These are phyloP conservation scores for Zhuqinia jingwanae DNA, from an alignment of 2,888 invertebrate genomes.

Conservation along the genomic window DNA sequence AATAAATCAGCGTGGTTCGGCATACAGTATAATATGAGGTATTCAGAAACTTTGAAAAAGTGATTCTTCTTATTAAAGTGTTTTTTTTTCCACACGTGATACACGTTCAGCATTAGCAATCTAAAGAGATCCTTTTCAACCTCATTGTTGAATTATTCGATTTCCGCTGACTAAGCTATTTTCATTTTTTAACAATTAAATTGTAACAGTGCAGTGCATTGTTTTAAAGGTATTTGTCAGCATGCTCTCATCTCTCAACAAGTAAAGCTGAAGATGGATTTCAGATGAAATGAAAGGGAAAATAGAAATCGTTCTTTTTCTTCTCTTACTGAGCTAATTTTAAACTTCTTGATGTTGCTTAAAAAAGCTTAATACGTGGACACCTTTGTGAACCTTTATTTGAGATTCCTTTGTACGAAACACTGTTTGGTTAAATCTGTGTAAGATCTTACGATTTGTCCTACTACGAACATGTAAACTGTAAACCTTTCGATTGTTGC, in stretches of 20 bases:
- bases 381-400: no score
- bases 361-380: no score
- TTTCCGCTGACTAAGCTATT: conserved; percentile 55
- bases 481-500: no score
- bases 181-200: conserved; percentile 30
- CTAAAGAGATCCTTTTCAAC: background rate
- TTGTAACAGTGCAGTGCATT: background rate
- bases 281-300: conserved; percentile 32
- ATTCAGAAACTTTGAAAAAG: background rate
- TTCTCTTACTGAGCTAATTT: background rate
- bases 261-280: background rate
- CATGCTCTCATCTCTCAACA: background rate
- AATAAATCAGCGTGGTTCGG: background rate
- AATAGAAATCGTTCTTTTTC: conserved; percentile 44
- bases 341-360: background rate
- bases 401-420: no score
- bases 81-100: no score
- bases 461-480: background rate
- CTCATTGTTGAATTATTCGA: conserved; percentile 2
- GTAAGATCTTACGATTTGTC: no score
- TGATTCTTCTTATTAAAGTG: no score
- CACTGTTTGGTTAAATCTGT: no score
- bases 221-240: background rate
- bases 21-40: no score
- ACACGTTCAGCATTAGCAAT: background rate